phyloP scores from a whole-genome alignment of 2,113 vertebrate species.

The Fulica atra region DNA sequence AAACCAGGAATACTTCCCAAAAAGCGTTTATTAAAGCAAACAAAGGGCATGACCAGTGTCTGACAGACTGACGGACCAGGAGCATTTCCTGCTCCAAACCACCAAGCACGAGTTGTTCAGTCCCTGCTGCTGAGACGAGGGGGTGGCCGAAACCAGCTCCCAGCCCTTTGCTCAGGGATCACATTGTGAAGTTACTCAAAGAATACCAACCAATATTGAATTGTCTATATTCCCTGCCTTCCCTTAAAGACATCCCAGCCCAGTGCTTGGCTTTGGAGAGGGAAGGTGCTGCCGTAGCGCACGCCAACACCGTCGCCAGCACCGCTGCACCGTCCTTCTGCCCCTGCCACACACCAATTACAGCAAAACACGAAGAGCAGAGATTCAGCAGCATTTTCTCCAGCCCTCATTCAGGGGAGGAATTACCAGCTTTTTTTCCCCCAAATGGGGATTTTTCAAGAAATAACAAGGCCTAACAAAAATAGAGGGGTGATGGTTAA shows the following conservation, averaged over 20 bases:
- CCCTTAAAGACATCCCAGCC: too few species aligned
- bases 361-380: background rate
- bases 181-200: too few species aligned
- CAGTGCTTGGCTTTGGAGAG: background rate
- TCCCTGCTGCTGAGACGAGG: background rate
- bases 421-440: background rate
- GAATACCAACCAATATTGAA: background rate
- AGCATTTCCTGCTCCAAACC: background rate
- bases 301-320: background rate
- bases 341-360: background rate
- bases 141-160: background rate
- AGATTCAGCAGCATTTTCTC: background rate
- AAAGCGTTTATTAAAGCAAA: background rate
- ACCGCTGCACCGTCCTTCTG: accelerated
- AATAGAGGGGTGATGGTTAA: background rate
- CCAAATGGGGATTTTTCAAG: background rate
- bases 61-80: background rate
- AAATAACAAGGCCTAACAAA: background rate
- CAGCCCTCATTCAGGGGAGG: background rate
- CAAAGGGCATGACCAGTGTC: background rate
- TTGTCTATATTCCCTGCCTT: too few species aligned
- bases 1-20: background rate
- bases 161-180: background rate
- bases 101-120: background rate
- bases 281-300: background rate